Evolutionary conservation across 2,113 vertebrate genomes (phyloP), one percentile per base, ranked within the genome.

Genomic region (Oncorhynchus nerka): DNA sequence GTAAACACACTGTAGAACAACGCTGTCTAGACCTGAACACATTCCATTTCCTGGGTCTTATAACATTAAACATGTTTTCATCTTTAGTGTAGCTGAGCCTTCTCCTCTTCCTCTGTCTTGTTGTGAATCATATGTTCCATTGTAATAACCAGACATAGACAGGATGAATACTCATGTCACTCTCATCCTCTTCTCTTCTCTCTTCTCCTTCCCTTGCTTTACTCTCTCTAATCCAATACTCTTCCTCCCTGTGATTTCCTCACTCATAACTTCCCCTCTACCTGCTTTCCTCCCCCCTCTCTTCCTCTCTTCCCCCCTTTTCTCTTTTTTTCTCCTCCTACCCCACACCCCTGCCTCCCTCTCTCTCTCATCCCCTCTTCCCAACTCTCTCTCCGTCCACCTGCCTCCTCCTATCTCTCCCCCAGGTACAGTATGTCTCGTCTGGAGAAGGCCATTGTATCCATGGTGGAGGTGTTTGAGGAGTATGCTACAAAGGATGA

Each of bases 391-490:
- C 28, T 16, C 26, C 45, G 15, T 51, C 45, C 70, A 15, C 26
- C 16, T 12, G 45, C 24, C 13, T 71, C 24, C 32, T 2, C 55
- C 45, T 74, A 5, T 78, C 4, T 80, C 28, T 4, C 34, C 67
- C 67, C 0, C 39, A 45, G 39, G 8, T 45, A 64, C 32, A 89
- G 78, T 77, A 93, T 93, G 93, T 76, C 90, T 73, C 89, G 85
- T 22, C 75, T 94, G 74, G 92, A 93, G 39, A 49, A 82, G 3
- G 74, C 81, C 68, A 89, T 94, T 28, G 71, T 73, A 3, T 82
- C 81, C 67, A 85, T 92, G 4, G 89, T 90, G 61, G 92, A 92
- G 1, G 72, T 93, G 22, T 93, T 93, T 70, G 68, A 89, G 76
- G 81, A 92, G 26, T 91, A 91, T 15, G 83, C 88, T 1, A 81